Conservation (phyloP, 2,888 invertebrate species). For the Pammene aurita region DNA sequence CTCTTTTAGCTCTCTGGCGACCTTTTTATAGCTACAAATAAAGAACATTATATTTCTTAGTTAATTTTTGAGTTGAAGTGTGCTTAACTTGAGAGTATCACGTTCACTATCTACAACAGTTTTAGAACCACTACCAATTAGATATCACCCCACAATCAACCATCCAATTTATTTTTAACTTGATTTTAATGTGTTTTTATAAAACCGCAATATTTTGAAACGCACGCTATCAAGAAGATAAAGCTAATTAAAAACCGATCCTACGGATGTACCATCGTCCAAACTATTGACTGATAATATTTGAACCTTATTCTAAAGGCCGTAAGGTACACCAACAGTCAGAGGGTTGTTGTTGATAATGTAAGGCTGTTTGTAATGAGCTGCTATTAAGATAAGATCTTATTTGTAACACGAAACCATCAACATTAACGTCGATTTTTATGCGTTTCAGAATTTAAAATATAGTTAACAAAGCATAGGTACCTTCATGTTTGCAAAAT, state of each 20-base stretch:
- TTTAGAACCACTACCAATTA: neutral
- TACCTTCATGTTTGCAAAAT: too few species aligned
- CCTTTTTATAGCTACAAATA: too few species aligned
- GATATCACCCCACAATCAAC: neutral
- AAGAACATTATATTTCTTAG: too few species aligned
- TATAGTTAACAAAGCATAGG: too few species aligned
- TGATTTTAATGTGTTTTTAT: constrained; percentile 9
- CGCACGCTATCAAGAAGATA: constrained; percentile 4
- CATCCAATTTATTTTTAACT: constrained; percentile 13
- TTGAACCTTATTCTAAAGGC: neutral
- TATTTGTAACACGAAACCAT: constrained; percentile 13
- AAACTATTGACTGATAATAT: too few species aligned
- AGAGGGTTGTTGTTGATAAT: neutral
- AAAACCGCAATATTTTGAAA: constrained; percentile 17
- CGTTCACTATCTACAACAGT: neutral
- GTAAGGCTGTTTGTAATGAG: constrained; percentile 20
- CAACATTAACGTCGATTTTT: constrained; percentile 2
- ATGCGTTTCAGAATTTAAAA: neutral
- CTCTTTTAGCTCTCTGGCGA: too few species aligned
- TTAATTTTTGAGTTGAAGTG: too few species aligned
- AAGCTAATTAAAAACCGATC: constrained; percentile 24
- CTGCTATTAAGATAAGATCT: constrained; percentile 24
- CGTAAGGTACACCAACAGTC: too few species aligned
- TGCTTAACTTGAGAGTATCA: too few species aligned
- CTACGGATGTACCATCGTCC: neutral